Conservation (phyloP, 2,888 invertebrate species). For the Spodoptera picta region DNA sequence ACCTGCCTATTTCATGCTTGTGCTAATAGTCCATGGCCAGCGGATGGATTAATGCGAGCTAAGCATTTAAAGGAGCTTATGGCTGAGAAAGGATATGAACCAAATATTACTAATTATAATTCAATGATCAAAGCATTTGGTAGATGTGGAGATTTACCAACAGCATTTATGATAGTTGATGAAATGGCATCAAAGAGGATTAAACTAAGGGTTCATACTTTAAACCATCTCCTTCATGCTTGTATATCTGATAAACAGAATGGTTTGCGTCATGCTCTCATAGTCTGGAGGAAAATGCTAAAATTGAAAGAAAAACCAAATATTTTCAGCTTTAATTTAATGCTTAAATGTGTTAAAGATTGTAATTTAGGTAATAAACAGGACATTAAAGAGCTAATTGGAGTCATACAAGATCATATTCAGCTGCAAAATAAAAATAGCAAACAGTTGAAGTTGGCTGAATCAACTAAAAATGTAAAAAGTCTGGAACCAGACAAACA, state of each 20-base stretch:
- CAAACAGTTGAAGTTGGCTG: conserved; percentile 19
- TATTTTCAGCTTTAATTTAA: conserved; percentile 93
- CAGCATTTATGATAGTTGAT: conserved; percentile 94
- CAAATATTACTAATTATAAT: conserved; percentile 94
- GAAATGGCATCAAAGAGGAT: conserved; percentile 92
- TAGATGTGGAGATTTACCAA: conserved; percentile 92
- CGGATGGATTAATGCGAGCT: conserved; percentile 92
- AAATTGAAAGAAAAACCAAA: conserved; percentile 90
- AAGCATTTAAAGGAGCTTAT: conserved; percentile 90
- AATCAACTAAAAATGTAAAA: conserved; percentile 8
- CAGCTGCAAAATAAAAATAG: conserved; percentile 45
- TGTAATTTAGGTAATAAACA: conserved; percentile 92
- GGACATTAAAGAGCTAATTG: conserved; percentile 87
- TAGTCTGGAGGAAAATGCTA: conserved; percentile 96
- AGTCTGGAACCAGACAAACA: conserved; percentile 27
- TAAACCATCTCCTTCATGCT: conserved; percentile 94
- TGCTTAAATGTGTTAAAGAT: conserved; percentile 94
- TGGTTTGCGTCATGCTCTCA: conserved; percentile 94
- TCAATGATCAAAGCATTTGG: conserved; percentile 98
- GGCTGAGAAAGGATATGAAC: conserved; percentile 90
- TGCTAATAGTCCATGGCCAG: conserved; percentile 92
- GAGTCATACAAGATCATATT: conserved; percentile 67
- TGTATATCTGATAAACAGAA: conserved; percentile 93
- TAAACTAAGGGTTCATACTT: conserved; percentile 90
- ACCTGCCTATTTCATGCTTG: conserved; percentile 97